A percentile compares a stretch with the other conserved stretches of the same genome.
Conservation (phyloP, 2,888 invertebrate species). For the Morinoia aosen region DNA sequence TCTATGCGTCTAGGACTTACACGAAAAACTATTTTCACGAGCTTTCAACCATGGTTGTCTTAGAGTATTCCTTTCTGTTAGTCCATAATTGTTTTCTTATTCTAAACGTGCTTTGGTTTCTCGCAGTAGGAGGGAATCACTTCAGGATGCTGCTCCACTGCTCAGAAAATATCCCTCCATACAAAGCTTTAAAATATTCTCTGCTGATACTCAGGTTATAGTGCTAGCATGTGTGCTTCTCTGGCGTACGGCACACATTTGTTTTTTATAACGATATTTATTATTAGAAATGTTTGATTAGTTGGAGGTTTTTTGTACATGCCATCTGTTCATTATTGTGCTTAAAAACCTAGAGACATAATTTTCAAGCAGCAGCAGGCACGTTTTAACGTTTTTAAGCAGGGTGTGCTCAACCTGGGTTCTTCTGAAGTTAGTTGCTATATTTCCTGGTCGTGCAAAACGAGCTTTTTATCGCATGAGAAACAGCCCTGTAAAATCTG, state of each 20-base stretch:
- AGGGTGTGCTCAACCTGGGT: background rate
- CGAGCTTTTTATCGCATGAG: background rate
- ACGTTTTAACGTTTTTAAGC: background rate
- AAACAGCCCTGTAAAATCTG: background rate
- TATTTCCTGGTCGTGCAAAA: background rate
- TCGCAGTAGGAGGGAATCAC: background rate
- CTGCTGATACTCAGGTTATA: background rate
- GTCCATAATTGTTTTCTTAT: background rate
- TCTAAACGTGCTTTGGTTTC: background rate
- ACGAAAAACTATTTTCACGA: too few species aligned
- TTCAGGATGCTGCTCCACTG: background rate
- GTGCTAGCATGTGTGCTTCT: too few species aligned
- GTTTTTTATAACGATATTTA: background rate
- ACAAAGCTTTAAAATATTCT: background rate
- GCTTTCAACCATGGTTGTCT: too few species aligned
- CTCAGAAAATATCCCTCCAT: background rate
- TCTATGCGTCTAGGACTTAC: too few species aligned
- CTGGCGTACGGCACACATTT: too few species aligned
- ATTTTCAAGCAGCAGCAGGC: background rate
- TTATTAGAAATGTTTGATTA: background rate
- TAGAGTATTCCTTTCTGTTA: background rate
- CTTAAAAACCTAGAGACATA: background rate
- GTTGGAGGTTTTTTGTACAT: background rate
- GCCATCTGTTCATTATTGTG: background rate
- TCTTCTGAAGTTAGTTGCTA: background rate